Conservation (phyloP, 2,113 vertebrate genomes). For the Pycnonotus jocosus region DNA sequence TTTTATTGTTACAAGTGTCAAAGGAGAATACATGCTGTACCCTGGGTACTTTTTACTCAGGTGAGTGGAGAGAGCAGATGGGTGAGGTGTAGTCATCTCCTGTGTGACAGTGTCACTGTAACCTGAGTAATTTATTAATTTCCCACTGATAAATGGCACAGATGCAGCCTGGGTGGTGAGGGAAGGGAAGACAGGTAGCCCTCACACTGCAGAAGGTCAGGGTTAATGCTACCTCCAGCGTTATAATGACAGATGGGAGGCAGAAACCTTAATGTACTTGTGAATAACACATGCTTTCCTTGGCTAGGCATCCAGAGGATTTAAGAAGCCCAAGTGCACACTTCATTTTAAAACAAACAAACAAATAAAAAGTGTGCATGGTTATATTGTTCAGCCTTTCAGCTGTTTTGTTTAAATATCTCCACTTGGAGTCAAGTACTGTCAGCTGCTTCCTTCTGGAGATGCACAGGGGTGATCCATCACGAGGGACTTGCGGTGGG, state of each 20-base stretch:
- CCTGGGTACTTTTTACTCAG: not conserved
- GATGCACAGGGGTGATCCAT: not conserved
- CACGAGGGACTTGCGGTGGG: not conserved
- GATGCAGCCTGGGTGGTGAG: not conserved
- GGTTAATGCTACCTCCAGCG: slow-evolving; percentile 14
- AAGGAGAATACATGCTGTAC: not conserved
- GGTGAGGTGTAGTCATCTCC: not conserved
- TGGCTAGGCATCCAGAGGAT: not conserved
- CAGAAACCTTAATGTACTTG: slow-evolving; percentile 26
- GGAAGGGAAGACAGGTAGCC: slow-evolving; percentile 37
- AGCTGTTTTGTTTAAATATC: slow-evolving; percentile 18
- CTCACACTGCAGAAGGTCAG: not conserved
- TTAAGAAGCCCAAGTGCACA: not conserved
- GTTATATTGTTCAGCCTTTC: not conserved
- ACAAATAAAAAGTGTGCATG: not conserved
- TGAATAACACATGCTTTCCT: slow-evolving; percentile 43
- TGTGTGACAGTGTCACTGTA: not conserved
- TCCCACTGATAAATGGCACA: not conserved
- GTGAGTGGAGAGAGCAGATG: not conserved
- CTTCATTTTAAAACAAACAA: slow-evolving; percentile 51
- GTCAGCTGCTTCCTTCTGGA: slow-evolving; percentile 16
- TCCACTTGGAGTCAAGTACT: not conserved
- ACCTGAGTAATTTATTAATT: not conserved
- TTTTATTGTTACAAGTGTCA: not conserved
- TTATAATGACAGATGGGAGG: slow-evolving; percentile 48